Evolutionary conservation across 2,113 vertebrate species (phyloP).

Genomic region (Propithecus coquereli): DNA sequence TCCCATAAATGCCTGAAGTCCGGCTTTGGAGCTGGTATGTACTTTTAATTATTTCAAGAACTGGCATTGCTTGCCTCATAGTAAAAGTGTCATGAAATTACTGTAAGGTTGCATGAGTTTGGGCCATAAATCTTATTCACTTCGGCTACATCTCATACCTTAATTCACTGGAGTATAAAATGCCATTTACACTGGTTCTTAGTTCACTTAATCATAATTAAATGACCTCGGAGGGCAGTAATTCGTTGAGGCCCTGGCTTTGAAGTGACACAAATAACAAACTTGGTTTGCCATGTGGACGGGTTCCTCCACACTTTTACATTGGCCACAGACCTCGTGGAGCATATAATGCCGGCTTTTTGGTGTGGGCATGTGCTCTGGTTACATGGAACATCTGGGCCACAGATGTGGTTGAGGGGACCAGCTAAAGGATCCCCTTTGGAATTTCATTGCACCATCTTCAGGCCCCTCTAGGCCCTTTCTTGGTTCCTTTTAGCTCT

Average conservation of each 20-base stretch:
- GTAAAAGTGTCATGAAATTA: slow-evolving; percentile 83
- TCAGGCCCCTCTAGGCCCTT: slow-evolving; percentile 50
- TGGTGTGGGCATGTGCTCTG: slow-evolving; percentile 79
- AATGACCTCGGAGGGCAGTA: slow-evolving; percentile 84
- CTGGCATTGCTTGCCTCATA: slow-evolving; percentile 72
- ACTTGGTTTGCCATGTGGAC: slow-evolving; percentile 78
- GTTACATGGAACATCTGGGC: slow-evolving; percentile 83
- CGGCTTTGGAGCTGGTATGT: slow-evolving; percentile 68
- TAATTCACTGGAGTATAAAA: slow-evolving; percentile 85
- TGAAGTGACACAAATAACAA: slow-evolving; percentile 86
- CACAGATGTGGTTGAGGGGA: slow-evolving; percentile 83
- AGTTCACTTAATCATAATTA: slow-evolving; percentile 87
- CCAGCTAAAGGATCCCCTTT: slow-evolving; percentile 77
- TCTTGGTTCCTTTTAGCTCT: slow-evolving; percentile 56
- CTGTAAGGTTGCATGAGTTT: slow-evolving; percentile 82
- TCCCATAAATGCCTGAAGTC: slow-evolving; percentile 68
- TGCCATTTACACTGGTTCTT: slow-evolving; percentile 82
- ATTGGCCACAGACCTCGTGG: slow-evolving; percentile 71
- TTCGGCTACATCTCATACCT: slow-evolving; percentile 83
- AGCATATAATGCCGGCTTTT: slow-evolving; percentile 77
- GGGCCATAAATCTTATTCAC: slow-evolving; percentile 84
- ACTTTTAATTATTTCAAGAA: slow-evolving; percentile 83
- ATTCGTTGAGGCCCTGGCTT: slow-evolving; percentile 80
- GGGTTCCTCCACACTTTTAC: slow-evolving; percentile 77
- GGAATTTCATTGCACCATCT: slow-evolving; percentile 74